These are phyloP conservation scores for Acanthurus lineatus DNA, from an alignment of 2,797 vertebrate species.

Conservation along the genomic window DNA sequence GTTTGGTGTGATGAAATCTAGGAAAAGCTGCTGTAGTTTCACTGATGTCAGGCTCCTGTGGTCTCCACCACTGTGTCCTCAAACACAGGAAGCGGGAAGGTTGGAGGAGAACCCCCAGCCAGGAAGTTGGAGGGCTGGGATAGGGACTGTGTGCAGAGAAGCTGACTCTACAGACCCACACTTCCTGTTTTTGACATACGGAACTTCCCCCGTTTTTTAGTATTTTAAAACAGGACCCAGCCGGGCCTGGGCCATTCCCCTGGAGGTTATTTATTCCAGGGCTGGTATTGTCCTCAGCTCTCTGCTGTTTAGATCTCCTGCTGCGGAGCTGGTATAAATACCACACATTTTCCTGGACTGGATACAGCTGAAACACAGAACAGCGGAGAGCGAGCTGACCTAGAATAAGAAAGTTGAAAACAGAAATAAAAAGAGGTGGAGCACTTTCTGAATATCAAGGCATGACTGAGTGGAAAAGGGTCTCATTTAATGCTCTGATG, in stretches of 20 bases:
- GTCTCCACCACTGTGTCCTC: constrained; percentile 52
- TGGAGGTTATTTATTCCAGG: constrained; percentile 61
- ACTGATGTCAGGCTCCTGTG: constrained; percentile 31
- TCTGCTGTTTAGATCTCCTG: constrained; percentile 63
- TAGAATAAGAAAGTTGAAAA: constrained; percentile 43
- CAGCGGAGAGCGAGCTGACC: constrained; percentile 10
- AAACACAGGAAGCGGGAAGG: constrained; percentile 77
- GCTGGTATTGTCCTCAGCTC: constrained; percentile 53
- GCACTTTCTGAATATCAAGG: constrained; percentile 25
- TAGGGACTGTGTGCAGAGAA: constrained; percentile 76
- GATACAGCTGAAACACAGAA: constrained; percentile 35
- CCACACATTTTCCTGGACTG: constrained; percentile 59
- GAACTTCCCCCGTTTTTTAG: constrained; percentile 80
- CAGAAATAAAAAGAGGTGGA: constrained; percentile 46
- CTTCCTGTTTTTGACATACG: constrained; percentile 87
- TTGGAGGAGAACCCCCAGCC: constrained; percentile 64
- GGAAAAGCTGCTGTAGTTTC: constrained; percentile 33
- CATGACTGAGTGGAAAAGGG: constrained; percentile 26
- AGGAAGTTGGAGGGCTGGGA: constrained; percentile 81
- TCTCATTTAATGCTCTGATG: constrained; percentile 24
- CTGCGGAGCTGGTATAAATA: constrained; percentile 60
- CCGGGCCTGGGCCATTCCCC: constrained; percentile 46
- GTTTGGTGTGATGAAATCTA: constrained; percentile 1
- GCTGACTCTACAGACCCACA: constrained; percentile 79
- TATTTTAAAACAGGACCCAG: constrained; percentile 70